A percentile compares a stretch with the other conserved stretches of the same genome.
phyloP scores from a whole-genome alignment of 1,140 invertebrate species.

The Holotrichia oblita region DNA sequence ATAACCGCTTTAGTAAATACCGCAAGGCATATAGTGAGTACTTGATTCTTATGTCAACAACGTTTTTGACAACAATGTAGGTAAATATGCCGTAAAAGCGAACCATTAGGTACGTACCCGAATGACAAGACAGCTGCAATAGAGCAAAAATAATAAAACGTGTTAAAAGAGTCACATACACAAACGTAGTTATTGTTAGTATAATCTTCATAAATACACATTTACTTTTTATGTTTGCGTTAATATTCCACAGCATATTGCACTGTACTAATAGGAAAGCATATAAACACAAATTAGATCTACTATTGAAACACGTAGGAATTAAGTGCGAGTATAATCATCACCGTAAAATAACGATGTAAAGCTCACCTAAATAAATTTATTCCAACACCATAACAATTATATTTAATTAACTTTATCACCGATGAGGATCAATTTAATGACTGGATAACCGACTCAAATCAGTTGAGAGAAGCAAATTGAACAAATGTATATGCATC shows the following conservation, averaged over 20 bases:
- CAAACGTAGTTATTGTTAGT: too few species aligned
- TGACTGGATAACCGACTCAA: background rate
- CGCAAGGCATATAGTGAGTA: too few species aligned
- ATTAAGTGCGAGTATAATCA: conserved; percentile 5
- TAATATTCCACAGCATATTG: background rate
- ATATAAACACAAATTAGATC: background rate
- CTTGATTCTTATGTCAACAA: too few species aligned
- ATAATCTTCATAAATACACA: background rate
- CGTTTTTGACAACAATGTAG: too few species aligned
- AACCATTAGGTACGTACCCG: too few species aligned
- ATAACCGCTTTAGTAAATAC: too few species aligned
- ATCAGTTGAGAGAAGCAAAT: background rate
- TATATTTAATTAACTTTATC: conserved; percentile 22
- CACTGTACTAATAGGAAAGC: too few species aligned
- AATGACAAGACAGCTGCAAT: too few species aligned
- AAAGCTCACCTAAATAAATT: conserved; percentile 2
- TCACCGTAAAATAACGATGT: background rate
- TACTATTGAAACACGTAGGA: background rate
- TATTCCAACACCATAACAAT: conserved; percentile 12
- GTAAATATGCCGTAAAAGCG: too few species aligned
- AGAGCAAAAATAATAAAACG: too few species aligned
- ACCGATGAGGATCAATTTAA: background rate
- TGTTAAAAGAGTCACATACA: too few species aligned
- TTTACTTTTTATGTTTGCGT: background rate
- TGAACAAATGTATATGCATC: background rate